phyloP scores from a whole-genome alignment of 2,113 vertebrate genomes.

The Acanthisitta chloris region DNA sequence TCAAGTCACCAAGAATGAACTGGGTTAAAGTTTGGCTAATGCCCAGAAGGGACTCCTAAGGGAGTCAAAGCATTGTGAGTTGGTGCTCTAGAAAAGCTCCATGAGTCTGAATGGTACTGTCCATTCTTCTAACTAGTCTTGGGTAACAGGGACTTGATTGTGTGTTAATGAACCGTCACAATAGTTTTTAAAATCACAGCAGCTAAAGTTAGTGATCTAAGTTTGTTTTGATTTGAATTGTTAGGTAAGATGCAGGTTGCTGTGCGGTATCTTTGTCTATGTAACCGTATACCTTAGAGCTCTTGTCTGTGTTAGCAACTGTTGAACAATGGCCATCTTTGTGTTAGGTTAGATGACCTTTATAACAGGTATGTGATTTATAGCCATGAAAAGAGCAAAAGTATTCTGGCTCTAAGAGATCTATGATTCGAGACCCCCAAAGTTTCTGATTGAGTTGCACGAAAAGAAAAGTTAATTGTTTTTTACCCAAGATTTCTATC shows the following conservation, averaged over 20 bases:
- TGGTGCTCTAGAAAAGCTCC: not conserved
- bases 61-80: not conserved
- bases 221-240: not conserved
- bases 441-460: not conserved
- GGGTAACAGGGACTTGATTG: not conserved
- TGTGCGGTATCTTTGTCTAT: accelerated
- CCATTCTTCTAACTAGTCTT: not conserved
- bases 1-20: not conserved
- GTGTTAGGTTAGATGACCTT: not conserved
- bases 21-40: not conserved
- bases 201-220: not conserved
- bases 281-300: not conserved
- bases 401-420: not conserved
- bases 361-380: not conserved
- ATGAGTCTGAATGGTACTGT: not conserved
- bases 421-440: accelerated
- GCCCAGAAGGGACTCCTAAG: not conserved
- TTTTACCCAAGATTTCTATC: not conserved
- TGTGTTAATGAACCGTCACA: not conserved
- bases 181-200: not conserved
- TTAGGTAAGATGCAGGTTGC: not conserved
- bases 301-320: not conserved
- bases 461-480: not conserved
- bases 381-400: not conserved
- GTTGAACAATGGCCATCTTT: not conserved